Conservation (phyloP, 1,140 invertebrate species). For the Panagrolaimus sp. region DNA sequence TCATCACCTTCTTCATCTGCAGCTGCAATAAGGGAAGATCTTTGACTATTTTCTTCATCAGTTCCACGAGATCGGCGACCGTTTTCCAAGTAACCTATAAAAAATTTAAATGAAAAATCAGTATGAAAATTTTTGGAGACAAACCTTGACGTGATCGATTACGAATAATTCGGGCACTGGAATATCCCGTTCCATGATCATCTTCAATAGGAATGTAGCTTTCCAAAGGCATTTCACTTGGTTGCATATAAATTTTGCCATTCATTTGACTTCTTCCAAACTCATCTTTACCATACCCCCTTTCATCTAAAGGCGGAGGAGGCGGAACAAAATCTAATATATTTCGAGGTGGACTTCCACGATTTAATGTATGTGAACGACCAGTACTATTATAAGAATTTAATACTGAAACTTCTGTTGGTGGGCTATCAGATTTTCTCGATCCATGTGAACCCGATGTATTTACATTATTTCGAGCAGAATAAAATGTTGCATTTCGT, state of each 20-base stretch:
- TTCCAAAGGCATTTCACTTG: neutral
- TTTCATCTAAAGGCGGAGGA: neutral
- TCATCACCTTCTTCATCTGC: conserved; percentile 7
- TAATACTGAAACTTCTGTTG: neutral
- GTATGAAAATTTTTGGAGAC: neutral
- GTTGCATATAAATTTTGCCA: conserved; percentile 12
- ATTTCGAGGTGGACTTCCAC: conserved; percentile 2
- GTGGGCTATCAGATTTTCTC: conserved; percentile 7
- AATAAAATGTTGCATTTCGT: neutral
- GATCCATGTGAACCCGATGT: conserved; percentile 6
- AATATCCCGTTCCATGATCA: neutral
- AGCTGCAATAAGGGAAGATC: conserved; percentile 5
- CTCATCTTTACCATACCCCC: conserved; percentile 3
- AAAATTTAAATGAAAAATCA: neutral
- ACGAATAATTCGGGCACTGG: neutral
- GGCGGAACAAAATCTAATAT: conserved; percentile 9
- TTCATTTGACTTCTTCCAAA: neutral
- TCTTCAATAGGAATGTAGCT: neutral
- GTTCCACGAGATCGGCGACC: conserved; percentile 2
- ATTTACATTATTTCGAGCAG: neutral
- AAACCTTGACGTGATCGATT: conserved; percentile 2
- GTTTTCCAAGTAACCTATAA: conserved; percentile 3
- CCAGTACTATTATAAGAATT: conserved; percentile 7
- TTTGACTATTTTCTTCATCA: conserved; percentile 10
- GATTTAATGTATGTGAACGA: conserved; percentile 2